These are phyloP conservation scores for Lathamus discolor DNA, from an alignment of 2,113 vertebrate species.

Conservation along the genomic window DNA sequence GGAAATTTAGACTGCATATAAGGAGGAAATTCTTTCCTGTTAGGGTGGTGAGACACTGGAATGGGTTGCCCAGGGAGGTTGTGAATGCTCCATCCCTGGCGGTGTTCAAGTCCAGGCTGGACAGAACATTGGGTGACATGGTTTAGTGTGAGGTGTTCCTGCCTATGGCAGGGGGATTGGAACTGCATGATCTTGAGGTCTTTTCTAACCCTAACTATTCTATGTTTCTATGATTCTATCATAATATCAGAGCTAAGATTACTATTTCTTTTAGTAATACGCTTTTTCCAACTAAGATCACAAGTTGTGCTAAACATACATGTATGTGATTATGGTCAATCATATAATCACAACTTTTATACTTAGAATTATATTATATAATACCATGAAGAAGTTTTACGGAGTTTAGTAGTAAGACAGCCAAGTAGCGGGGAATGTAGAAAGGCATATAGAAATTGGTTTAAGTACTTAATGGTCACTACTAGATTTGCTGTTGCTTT, in stretches of 20 bases:
- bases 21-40: no score
- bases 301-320: neutral
- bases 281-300: neutral
- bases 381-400: neutral
- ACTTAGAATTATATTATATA: neutral
- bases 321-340: neutral
- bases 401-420: neutral
- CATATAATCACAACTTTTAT: neutral
- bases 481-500: neutral
- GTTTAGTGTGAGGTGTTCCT: no score
- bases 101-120: no score
- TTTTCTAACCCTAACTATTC: no score
- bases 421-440: neutral
- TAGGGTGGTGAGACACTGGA: no score
- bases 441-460: neutral
- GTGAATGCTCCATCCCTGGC: no score
- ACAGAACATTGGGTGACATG: no score
- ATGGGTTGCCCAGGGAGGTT: no score
- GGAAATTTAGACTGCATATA: no score
- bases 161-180: no score
- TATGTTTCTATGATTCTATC: no score
- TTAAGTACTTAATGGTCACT: neutral
- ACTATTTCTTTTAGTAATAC: neutral
- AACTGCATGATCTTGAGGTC: no score
- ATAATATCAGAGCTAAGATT: slow-evolving; percentile 21